Base-by-base conservation (phyloP, 1,140 invertebrate species). In the Megalonaias nervosa region DNA sequence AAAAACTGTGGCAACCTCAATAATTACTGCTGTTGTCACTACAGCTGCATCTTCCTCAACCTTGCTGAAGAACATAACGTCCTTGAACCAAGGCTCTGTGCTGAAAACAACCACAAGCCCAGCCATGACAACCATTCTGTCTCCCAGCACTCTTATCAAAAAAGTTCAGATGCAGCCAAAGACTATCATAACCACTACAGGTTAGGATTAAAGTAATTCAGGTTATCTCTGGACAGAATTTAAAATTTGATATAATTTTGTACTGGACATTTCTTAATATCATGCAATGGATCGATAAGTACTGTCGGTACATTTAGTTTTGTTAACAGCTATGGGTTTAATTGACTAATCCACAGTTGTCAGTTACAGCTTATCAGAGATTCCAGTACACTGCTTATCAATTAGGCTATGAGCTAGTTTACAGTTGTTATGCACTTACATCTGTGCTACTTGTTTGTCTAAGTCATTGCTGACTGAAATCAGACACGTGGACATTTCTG, bases 161-260 rank as follows among this genome's bases (percentile, higher is more conserved):
- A 81, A 82, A 58, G 79, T 87, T 55, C 82, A 85, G 57, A 79
- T 84, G 38, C 87, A 88, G 64, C 88, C 88, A 19, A 89, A 88
- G 71, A 86, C 84, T 15, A 70, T 86, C n/a, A 75, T 84, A 38
- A 68, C 81, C 21, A 55, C 79, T 26, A 79, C 81, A 76, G 79
- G 82, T 48, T 48, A 48, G 19, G 62, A 6, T 48, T 71, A 58
- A 48, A 74, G 16, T n/a, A 71, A 15, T 57, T 57, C 57, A 14
- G 21, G 55, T 71, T 48, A n/a, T 57, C 21, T 57, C 26, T 71
- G 16, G 6, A 48, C 12, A 21, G 21, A n/a, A 57, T n/a, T 26
- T 4, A 21, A 58, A 58, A n/a, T 60, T 59, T 71, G 55, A 71
- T 58, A 12, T 17, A 23, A 17, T 71, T 71, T 19, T 71, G 6